A percentile compares a stretch with the other conserved stretches of the same genome.
Conservation (phyloP, 2,888 invertebrate genomes). For the Coleophora deauratella region DNA sequence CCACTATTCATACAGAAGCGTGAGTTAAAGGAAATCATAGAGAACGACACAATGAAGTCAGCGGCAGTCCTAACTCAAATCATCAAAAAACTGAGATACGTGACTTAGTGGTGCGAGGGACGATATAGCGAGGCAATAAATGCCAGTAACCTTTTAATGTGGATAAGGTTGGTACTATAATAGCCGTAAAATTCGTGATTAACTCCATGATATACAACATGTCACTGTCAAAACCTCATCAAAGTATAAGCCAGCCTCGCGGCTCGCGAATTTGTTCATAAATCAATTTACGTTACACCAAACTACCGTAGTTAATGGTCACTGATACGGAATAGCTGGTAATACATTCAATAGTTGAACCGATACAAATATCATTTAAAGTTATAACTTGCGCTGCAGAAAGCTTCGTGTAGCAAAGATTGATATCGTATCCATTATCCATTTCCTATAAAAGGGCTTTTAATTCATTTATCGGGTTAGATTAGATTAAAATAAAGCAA, state of each 20-base stretch:
- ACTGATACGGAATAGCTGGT: too few species aligned
- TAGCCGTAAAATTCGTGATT: constrained; percentile 25
- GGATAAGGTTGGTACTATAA: constrained; percentile 14
- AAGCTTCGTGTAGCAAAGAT: constrained; percentile 34
- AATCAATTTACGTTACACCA: constrained; percentile 24
- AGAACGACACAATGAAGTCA: too few species aligned
- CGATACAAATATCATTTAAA: too few species aligned
- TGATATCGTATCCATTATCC: constrained; percentile 28
- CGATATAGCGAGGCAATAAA: neutral
- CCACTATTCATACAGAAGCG: too few species aligned
- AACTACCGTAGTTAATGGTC: too few species aligned
- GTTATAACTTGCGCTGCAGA: constrained; percentile 48
- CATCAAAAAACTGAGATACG: too few species aligned
- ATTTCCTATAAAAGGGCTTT: constrained; percentile 13
- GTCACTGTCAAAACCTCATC: constrained; percentile 15
- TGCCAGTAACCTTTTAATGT: constrained; percentile 29
- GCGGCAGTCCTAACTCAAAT: too few species aligned
- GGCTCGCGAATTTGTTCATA: constrained; percentile 25
- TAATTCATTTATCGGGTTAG: too few species aligned
- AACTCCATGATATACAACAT: constrained; percentile 26
- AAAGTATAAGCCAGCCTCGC: constrained; percentile 20
- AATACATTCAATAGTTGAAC: too few species aligned
- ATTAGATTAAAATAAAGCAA: too few species aligned
- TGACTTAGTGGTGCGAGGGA: too few species aligned
- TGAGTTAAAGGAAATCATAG: too few species aligned